Evolutionary conservation across 1,140 invertebrate genomes (phyloP), one percentile per base, ranked within the genome.

Genomic region (Akabosia matsudoensis): DNA sequence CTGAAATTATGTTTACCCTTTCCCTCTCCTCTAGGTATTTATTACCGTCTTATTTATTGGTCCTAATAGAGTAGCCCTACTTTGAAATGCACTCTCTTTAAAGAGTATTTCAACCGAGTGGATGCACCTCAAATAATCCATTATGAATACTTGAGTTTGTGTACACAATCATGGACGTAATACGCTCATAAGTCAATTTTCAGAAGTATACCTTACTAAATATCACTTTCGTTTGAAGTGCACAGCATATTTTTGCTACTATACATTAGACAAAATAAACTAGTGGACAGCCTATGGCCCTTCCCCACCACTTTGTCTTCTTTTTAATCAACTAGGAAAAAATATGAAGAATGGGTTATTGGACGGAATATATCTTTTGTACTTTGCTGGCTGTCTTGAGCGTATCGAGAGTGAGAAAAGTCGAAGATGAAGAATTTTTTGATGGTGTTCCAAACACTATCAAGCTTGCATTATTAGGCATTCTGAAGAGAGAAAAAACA

Each of bases 161-260:
- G 61, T 67, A 67, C 61, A 67, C 28, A 67, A 7, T 31, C 10
- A 31, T 67, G 28, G 61, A 67, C 61, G 31, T 67, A 67, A 67
- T 67, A 28, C 24, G 61, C 61, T 67, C 61, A 67, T 67, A 67
- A 67, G 61, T 67, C 61, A 67, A 67, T 31, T 67, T 67, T n/a
- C 26, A 67, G 31, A 67, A 67, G 24, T 7, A 14, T 22, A 61
- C 54, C 24, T 22, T 14, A 14, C 54, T 24, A 61, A 51, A 14
- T 24, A 61, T 61, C 54, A 4, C 14, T n/a, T 10, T 24, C 54
- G 54, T 22, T 24, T 61, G 26, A 30, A 30, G 4, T 67, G 61
- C 61, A 30, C 26, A 61, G 16, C 26, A 14, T 61, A 14, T 67
- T 67, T 31, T 61, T 67, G 24, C 30, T 31, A 67, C 61, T 22